Evolutionary conservation across 1,140 invertebrate genomes (phyloP), one percentile per base, ranked within the genome.

Genomic region (Pectinophora gossypiella): DNA sequence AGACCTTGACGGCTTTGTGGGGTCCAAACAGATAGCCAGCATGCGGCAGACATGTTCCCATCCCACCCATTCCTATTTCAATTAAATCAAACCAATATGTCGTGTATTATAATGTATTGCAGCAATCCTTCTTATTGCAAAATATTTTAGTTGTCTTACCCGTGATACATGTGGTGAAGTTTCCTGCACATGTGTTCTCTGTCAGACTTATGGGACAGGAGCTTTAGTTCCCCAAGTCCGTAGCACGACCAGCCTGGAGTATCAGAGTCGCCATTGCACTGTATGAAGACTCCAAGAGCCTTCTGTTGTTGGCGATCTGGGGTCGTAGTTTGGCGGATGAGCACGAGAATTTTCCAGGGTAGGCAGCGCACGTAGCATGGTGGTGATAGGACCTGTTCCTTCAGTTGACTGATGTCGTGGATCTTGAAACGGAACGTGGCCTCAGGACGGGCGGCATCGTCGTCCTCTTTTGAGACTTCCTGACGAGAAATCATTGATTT

Each of bases 281-380:
- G 93, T 16, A 95, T 78, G 65, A 95, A 95, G 85, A 98, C 97
- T n/a, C 36, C 36, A 40, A 98, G 79, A 9, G 94, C 95, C 59
- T 92, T 92, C 66, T 93, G 92, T 48, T 90, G 90, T 57, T 91
- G 90, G 54, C 93, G 91, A 15, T 95, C 93, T 56, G 91, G 90
- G 47, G 91, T 89, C 68, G 92, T 89, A 73, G 91, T 93, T 22
- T 90, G 90, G 5, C 97, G 89, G 15, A 96, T 95, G 93, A 99
- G 98, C 0, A 98, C 95, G 94, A 99, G 98, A 43, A 99, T 99
- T 89, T 98, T 98, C 98, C 98, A 99, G 53, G 98, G 98, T 67
- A 99, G 90, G 90, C 98, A 99, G 20, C 97, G 89, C 0, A 99
- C 96, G 88, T 94, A 97, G 70, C 95, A 97, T 2, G 97, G 92